phyloP scores from a whole-genome alignment of 2,888 invertebrate genomes.

The Chrysolina americana region DNA sequence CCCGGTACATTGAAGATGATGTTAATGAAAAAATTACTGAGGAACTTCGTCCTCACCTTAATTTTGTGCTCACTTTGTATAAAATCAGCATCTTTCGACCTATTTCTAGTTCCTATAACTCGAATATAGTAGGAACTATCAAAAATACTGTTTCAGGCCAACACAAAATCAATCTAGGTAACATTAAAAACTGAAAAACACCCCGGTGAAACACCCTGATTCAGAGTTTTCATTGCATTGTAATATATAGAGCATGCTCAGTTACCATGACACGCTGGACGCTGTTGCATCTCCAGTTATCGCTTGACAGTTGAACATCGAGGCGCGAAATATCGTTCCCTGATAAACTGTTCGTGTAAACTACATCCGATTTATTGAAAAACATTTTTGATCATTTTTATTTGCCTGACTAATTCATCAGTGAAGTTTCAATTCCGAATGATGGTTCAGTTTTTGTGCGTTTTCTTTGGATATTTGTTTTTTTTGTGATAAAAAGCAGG shows the following conservation, averaged over 20 bases:
- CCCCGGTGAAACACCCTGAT: conserved; percentile 43
- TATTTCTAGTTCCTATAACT: not conserved
- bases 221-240: conserved; percentile 45
- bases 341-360: conserved; percentile 31
- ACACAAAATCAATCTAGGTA: conserved; percentile 42
- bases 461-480: conserved; percentile 19
- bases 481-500: conserved; percentile 18
- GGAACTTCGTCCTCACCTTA: too few species aligned
- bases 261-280: conserved; percentile 59
- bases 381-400: conserved; percentile 22
- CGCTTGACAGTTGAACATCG: conserved; percentile 58
- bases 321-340: conserved; percentile 52
- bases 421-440: not conserved
- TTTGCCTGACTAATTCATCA: not conserved
- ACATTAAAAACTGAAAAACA: conserved; percentile 41
- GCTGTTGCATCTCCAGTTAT: conserved; percentile 68
- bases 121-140: not conserved
- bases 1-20: too few species aligned
- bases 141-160: not conserved
- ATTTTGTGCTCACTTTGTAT: too few species aligned
- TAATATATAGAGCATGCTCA: conserved; percentile 47
- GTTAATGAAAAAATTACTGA: too few species aligned
- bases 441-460: conserved; percentile 16
- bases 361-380: conserved; percentile 18
- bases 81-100: not conserved